A percentile compares a stretch with the other conserved stretches of the same genome.
phyloP scores from a whole-genome alignment of 2,113 vertebrate genomes.

The Brienomyrus longianalis region DNA sequence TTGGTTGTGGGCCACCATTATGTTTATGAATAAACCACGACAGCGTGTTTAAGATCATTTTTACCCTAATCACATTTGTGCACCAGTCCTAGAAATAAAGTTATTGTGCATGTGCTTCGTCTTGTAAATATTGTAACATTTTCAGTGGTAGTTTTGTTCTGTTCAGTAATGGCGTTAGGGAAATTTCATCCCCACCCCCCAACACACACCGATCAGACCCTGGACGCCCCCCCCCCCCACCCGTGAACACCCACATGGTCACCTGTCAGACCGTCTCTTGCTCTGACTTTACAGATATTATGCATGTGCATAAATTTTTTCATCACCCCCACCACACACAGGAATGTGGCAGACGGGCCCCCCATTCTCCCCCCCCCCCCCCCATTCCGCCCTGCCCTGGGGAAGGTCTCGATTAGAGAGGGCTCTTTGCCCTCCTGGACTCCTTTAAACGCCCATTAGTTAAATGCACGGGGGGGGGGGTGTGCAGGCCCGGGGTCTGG shows the following conservation, averaged over 20 bases:
- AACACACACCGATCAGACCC: background rate
- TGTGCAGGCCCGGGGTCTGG: background rate
- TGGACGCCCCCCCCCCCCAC: background rate
- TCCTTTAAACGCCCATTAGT: slow-evolving; percentile 15
- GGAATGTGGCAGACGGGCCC: background rate
- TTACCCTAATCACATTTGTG: background rate
- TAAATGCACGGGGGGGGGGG: background rate
- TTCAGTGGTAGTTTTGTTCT: background rate
- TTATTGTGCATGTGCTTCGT: too few species aligned
- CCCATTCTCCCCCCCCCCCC: too few species aligned
- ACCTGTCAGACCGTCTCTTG: background rate
- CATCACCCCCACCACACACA: background rate
- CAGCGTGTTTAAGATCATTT: background rate
- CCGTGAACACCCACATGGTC: background rate
- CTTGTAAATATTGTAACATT: background rate
- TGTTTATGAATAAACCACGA: background rate
- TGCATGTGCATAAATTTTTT: slow-evolving; percentile 3
- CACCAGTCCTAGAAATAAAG: background rate
- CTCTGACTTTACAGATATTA: background rate
- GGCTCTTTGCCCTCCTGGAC: background rate
- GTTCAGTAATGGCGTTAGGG: background rate
- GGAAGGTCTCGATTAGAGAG: slow-evolving; percentile 4
- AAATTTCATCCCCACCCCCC: background rate
- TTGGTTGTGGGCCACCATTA: background rate
- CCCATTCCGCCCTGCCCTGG: background rate